Percentiles rank a stretch among this genome's conserved stretches.
These are phyloP conservation scores for Caiman crocodilus DNA, from an alignment of 2,797 vertebrate species.

Conservation along the genomic window DNA sequence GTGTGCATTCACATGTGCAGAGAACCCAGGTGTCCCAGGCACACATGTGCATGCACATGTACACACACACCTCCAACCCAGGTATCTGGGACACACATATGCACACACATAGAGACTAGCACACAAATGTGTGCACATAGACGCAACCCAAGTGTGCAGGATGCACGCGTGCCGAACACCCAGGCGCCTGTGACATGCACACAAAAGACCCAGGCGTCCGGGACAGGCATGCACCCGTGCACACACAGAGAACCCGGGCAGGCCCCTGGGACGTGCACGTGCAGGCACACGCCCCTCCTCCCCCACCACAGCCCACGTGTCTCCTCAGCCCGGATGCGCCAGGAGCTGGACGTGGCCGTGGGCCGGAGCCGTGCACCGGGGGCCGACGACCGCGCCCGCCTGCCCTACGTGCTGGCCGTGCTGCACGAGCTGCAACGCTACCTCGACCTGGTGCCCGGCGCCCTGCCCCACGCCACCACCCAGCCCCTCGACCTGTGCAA, in stretches of 20 bases:
- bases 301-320: not conserved
- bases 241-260: not conserved
- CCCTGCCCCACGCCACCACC: slow-evolving; percentile 56
- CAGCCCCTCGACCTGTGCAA: slow-evolving; percentile 50
- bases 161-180: no score
- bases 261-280: not conserved
- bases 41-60: no score
- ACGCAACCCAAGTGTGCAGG: no score
- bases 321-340: slow-evolving; percentile 65
- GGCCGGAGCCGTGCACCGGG: not conserved
- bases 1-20: no score
- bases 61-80: no score
- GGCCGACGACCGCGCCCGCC: slow-evolving; percentile 53
- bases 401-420: slow-evolving; percentile 77
- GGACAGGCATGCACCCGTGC: no score
- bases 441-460: slow-evolving; percentile 58
- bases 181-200: no score
- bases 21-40: no score
- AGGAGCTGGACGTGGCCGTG: slow-evolving; percentile 39
- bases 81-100: no score
- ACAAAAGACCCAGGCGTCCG: no score
- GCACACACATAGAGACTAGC: no score
- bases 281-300: not conserved
- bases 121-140: no score
- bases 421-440: slow-evolving; percentile 69